Percentiles rank a stretch among this genome's conserved stretches.
Conservation (phyloP, 2,888 invertebrate species). For the Dinocampus coccinellae region DNA sequence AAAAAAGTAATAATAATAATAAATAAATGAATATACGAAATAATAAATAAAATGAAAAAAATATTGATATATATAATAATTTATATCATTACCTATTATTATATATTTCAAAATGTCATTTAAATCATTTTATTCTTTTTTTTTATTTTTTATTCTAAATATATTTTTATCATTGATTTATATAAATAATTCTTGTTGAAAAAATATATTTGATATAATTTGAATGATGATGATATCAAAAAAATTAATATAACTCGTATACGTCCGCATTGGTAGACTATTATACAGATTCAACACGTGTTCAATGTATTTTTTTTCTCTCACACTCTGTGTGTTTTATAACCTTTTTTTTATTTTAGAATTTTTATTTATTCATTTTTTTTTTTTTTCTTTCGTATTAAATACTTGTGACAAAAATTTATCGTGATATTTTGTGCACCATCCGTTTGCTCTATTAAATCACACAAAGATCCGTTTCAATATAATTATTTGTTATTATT, state of each 20-base stretch:
- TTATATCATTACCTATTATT: too few species aligned
- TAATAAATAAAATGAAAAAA: background rate
- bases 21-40: too few species aligned
- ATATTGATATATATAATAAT: too few species aligned
- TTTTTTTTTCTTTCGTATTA: background rate
- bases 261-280: slow-evolving; percentile 21
- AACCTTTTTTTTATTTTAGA: background rate
- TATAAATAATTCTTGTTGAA: too few species aligned
- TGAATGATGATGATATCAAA: background rate
- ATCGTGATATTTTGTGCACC: background rate
- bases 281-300: background rate
- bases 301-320: background rate
- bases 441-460: background rate
- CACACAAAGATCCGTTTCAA: background rate
- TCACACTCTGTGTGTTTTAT: too few species aligned
- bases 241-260: background rate
- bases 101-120: too few species aligned
- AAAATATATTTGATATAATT: slow-evolving; percentile 34
- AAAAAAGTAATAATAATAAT: too few species aligned
- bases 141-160: too few species aligned
- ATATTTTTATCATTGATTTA: too few species aligned
- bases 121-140: too few species aligned
- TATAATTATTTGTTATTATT: too few species aligned
- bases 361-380: background rate
- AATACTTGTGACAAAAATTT: background rate